Conservation (phyloP, 2,113 vertebrate genomes). For the Nettapus auritus region DNA sequence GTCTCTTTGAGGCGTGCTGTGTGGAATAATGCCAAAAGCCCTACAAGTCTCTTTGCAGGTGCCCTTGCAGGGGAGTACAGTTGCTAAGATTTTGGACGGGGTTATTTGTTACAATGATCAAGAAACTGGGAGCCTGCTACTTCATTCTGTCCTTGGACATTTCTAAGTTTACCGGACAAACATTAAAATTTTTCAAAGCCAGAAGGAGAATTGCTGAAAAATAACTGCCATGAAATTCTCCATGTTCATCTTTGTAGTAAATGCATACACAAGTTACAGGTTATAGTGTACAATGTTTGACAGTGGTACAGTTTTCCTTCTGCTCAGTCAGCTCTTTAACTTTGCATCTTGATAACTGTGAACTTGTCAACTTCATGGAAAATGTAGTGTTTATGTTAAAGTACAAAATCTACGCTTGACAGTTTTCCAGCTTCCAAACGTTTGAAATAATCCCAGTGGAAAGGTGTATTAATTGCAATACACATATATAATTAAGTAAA, state of each 20-base stretch:
- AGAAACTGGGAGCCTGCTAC: not conserved
- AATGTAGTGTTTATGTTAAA: not conserved
- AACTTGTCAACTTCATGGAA: not conserved
- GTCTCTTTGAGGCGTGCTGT: not conserved
- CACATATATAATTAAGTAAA: slow-evolving; percentile 17
- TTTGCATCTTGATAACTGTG: not conserved
- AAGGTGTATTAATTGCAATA: not conserved
- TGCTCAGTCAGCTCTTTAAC: not conserved
- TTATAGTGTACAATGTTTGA: not conserved
- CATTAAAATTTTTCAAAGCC: not conserved
- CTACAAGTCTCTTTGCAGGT: not conserved
- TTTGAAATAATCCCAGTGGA: slow-evolving; percentile 9
- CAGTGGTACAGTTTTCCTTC: not conserved
- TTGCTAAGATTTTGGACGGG: not conserved
- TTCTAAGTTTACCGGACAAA: not conserved
- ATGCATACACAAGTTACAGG: not conserved
- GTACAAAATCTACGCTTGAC: not conserved
- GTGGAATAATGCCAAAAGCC: not conserved
- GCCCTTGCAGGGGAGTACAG: not conserved
- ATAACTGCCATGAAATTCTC: not conserved
- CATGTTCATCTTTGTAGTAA: not conserved
- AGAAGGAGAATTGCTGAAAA: not conserved
- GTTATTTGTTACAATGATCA: not conserved
- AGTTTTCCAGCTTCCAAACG: not conserved
- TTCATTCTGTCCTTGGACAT: not conserved